These are phyloP conservation scores for Podarcis lilfordi DNA, from an alignment of 2,797 vertebrate species.

Conservation along the genomic window DNA sequence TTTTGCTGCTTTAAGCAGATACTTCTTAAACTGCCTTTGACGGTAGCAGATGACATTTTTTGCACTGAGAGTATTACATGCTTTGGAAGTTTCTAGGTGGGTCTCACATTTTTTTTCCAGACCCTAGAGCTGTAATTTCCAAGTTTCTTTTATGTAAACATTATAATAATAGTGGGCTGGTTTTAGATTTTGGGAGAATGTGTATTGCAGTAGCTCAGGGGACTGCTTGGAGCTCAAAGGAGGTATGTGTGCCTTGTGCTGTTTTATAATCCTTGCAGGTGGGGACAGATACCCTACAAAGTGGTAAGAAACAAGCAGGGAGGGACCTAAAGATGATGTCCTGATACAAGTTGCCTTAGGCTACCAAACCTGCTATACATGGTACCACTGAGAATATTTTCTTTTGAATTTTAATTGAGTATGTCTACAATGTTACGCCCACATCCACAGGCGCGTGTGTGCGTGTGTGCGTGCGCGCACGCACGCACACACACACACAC, in stretches of 20 bases:
- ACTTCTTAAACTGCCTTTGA: slow-evolving; percentile 69
- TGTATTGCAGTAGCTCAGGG: background rate
- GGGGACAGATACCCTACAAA: slow-evolving; percentile 48
- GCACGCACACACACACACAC: no score
- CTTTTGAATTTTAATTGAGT: slow-evolving; percentile 48
- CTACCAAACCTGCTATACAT: slow-evolving; percentile 42
- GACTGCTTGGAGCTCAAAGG: background rate
- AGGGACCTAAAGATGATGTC: slow-evolving; percentile 48
- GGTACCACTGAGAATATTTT: slow-evolving; percentile 56
- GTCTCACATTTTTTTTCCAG: slow-evolving; percentile 53
- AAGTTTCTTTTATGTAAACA: slow-evolving; percentile 63
- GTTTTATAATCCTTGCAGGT: slow-evolving; percentile 57
- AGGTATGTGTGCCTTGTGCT: slow-evolving; percentile 58
- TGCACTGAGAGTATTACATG: slow-evolving; percentile 63
- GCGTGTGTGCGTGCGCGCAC: no score
- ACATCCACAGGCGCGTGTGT: background rate
- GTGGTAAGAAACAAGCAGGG: slow-evolving; percentile 31
- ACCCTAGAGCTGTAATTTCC: slow-evolving; percentile 32
- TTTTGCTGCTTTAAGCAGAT: slow-evolving; percentile 78
- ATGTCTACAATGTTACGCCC: slow-evolving; percentile 31
- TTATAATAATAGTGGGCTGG: slow-evolving; percentile 50
- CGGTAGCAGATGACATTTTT: slow-evolving; percentile 63
- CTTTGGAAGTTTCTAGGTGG: slow-evolving; percentile 65
- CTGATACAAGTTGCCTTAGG: slow-evolving; percentile 54
- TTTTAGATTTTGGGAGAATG: slow-evolving; percentile 37